Conservation (phyloP, 1,140 invertebrate genomes). For the Formica selysi region DNA sequence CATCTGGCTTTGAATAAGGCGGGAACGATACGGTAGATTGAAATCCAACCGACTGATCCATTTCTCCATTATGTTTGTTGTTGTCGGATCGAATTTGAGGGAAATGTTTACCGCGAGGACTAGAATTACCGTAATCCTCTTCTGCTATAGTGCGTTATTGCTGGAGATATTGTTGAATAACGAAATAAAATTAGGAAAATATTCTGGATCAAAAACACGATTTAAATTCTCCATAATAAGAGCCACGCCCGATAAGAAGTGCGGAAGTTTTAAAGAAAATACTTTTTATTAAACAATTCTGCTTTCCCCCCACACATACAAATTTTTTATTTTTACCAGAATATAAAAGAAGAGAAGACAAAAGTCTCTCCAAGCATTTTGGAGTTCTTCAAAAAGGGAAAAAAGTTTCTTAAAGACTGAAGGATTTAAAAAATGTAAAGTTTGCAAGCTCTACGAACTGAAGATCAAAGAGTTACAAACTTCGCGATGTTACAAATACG, state of each 20-base stretch:
- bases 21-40: constrained; percentile 51
- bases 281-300: background rate
- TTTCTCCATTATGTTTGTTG: constrained; percentile 8
- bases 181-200: background rate
- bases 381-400: background rate
- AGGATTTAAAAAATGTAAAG: background rate
- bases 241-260: too few relatives aligned
- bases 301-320: background rate
- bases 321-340: background rate
- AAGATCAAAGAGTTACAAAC: background rate
- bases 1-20: constrained; percentile 41
- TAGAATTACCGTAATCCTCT: constrained; percentile 23
- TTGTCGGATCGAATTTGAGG: constrained; percentile 12
- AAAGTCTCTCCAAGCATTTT: background rate
- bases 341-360: background rate
- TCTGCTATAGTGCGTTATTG: background rate
- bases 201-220: background rate
- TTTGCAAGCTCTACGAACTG: background rate
- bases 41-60: constrained; percentile 52
- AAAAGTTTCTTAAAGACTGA: background rate
- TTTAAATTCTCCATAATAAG: too few relatives aligned
- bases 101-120: background rate
- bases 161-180: background rate
- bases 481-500: background rate
- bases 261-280: too few relatives aligned